These are phyloP conservation scores for Ptychoptera contaminata DNA, from an alignment of 2,888 invertebrate species.

Conservation along the genomic window DNA sequence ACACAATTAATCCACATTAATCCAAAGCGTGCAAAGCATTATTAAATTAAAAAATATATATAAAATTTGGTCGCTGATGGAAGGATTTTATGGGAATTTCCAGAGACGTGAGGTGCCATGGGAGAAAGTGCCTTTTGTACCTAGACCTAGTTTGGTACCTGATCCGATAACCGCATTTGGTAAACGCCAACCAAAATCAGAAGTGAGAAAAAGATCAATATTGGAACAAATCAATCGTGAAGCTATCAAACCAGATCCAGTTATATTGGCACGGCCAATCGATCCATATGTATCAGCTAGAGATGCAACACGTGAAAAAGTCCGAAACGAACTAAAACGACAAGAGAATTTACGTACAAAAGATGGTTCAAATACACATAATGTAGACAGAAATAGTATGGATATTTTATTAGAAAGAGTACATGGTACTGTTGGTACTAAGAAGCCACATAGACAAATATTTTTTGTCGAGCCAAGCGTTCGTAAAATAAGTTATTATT, in stretches of 20 bases:
- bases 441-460: conserved; percentile 34
- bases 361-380: conserved; percentile 36
- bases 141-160: conserved; percentile 68
- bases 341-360: conserved; percentile 42
- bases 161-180: conserved; percentile 78
- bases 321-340: conserved; percentile 40
- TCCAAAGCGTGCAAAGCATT: neutral
- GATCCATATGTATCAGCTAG: conserved; percentile 53
- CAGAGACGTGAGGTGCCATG: conserved; percentile 68
- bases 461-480: conserved; percentile 21
- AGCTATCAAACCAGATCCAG: conserved; percentile 44
- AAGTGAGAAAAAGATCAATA: conserved; percentile 24
- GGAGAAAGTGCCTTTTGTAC: conserved; percentile 79
- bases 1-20: neutral
- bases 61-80: neutral
- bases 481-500: neutral
- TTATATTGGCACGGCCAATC: conserved; percentile 41
- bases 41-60: conserved; percentile 1
- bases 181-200: conserved; percentile 33
- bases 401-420: conserved; percentile 46
- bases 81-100: conserved; percentile 26
- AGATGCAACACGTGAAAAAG: conserved; percentile 46
- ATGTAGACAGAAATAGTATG: conserved; percentile 45
- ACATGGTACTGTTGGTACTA: conserved; percentile 36
- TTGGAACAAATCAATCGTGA: conserved; percentile 39